Conservation (phyloP, 2,888 invertebrate species). For the Amphiduros pacificus region DNA sequence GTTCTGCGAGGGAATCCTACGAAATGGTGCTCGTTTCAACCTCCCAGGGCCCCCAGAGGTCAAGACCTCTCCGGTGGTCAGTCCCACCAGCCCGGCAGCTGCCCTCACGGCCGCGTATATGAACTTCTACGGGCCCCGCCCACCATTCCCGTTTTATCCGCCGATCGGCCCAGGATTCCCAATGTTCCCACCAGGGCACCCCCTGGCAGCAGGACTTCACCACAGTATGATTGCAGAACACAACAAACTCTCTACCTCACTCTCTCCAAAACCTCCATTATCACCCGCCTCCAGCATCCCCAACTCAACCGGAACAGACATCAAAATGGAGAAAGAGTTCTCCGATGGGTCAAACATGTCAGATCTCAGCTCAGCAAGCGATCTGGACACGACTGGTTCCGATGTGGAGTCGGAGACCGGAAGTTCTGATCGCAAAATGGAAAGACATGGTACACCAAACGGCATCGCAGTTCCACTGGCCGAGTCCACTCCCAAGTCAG, state of each 20-base stretch:
- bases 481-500: background rate
- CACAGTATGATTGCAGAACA: background rate
- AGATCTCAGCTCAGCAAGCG: constrained; percentile 32
- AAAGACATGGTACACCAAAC: background rate
- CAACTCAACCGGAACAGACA: too few species aligned
- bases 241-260: background rate
- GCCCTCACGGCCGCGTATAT: constrained; percentile 35
- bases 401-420: constrained; percentile 35
- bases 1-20: constrained; percentile 80
- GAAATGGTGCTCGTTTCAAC: constrained; percentile 45
- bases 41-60: constrained; percentile 15
- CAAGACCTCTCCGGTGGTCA: background rate
- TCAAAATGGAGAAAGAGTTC: constrained; percentile 4
- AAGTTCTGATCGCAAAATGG: background rate
- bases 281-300: constrained; percentile 2
- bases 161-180: constrained; percentile 33
- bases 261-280: background rate
- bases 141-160: constrained; percentile 46
- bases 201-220: constrained; percentile 17
- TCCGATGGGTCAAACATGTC: constrained; percentile 22
- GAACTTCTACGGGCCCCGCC: constrained; percentile 41
- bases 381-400: constrained; percentile 37
- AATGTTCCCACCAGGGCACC: constrained; percentile 24
- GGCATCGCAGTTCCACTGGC: background rate
- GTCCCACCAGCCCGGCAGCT: constrained; percentile 1